These are phyloP conservation scores for Argyra leucocephala DNA, from an alignment of 2,888 invertebrate species.

Conservation along the genomic window DNA sequence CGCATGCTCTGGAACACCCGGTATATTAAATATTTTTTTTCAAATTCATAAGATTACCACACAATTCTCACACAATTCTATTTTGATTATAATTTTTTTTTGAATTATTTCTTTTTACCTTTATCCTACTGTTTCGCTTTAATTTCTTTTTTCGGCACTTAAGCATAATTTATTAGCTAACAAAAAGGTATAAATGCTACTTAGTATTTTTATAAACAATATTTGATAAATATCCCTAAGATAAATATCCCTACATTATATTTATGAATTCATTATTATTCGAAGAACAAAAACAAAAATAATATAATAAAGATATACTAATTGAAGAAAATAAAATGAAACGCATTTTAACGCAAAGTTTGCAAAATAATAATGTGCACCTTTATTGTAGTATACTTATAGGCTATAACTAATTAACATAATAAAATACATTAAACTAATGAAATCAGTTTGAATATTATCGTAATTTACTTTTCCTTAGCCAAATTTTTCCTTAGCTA, in stretches of 20 bases:
- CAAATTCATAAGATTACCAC: neutral
- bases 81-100: neutral
- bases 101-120: neutral
- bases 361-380: too few relatives aligned
- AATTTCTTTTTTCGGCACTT: neutral
- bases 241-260: neutral
- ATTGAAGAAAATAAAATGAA: neutral
- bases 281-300: neutral
- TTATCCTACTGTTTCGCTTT: neutral
- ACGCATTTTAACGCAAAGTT: too few relatives aligned
- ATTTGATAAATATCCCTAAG: neutral
- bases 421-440: too few relatives aligned
- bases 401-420: too few relatives aligned
- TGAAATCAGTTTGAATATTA: too few relatives aligned
- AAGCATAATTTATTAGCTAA: neutral
- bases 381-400: too few relatives aligned
- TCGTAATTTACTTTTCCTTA: too few relatives aligned
- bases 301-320: neutral
- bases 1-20: too few relatives aligned
- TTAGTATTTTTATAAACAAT: neutral
- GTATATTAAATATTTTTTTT: too few relatives aligned
- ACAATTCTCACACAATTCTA: neutral
- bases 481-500: too few relatives aligned
- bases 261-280: neutral
- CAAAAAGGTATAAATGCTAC: neutral